These are phyloP conservation scores for Slavum lentiscoides DNA, from an alignment of 2,888 invertebrate species.

Conservation along the genomic window DNA sequence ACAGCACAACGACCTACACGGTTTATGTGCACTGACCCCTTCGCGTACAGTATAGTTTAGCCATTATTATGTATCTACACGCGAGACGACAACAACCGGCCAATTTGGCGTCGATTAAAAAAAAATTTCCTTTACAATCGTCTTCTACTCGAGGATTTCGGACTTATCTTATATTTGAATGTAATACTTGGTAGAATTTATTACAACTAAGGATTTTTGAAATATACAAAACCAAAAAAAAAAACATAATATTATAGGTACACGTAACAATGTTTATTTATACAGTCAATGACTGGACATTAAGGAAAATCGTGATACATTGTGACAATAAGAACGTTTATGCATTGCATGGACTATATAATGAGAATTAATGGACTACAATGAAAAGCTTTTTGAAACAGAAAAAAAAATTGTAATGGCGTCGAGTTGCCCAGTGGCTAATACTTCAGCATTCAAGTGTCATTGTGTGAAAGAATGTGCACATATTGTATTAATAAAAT, in stretches of 20 bases:
- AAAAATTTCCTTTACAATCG: no score
- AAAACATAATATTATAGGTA: no score
- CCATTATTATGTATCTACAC: no score
- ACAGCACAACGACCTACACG: conserved; percentile 40
- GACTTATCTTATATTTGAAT: no score
- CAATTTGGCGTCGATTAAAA: no score
- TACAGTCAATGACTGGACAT: not conserved
- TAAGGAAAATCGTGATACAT: not conserved
- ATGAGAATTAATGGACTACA: conserved; percentile 17
- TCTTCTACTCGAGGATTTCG: no score
- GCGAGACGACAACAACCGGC: no score
- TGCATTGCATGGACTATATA: not conserved
- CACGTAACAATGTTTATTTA: not conserved
- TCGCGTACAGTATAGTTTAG: not conserved
- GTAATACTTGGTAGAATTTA: no score
- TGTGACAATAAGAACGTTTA: not conserved
- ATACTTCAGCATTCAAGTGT: conserved; percentile 42
- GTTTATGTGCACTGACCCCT: conserved; percentile 24
- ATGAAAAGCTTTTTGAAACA: conserved; percentile 32
- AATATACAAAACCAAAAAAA: no score
- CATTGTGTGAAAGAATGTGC: conserved; percentile 42
- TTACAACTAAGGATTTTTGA: no score
- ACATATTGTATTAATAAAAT: conserved; percentile 51
- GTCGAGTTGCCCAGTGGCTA: conserved; percentile 37
- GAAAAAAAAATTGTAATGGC: conserved; percentile 17